Evolutionary conservation across 1,140 invertebrate genomes (phyloP).

Genomic region (Scaptomyza hsui): DNA sequence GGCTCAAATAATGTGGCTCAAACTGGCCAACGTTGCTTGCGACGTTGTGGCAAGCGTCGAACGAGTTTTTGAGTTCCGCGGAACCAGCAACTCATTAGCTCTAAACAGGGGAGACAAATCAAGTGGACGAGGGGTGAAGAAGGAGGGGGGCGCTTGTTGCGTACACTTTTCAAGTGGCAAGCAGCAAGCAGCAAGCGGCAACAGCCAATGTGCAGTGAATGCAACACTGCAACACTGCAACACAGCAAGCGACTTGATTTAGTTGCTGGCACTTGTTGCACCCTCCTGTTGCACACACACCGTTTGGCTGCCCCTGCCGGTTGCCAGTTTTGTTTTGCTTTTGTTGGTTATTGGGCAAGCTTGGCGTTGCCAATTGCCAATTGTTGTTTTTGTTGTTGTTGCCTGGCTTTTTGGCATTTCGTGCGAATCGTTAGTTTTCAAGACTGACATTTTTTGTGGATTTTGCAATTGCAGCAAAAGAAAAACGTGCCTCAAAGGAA

Average conservation of each 20-base stretch:
- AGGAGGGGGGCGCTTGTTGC: slow-evolving; percentile 41
- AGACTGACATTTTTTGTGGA: slow-evolving; percentile 12
- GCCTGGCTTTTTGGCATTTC: slow-evolving; percentile 67
- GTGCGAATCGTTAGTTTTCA: slow-evolving; percentile 44
- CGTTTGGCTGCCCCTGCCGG: background rate
- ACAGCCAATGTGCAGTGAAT: slow-evolving; percentile 58
- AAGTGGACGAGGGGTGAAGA: background rate
- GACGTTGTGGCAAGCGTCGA: slow-evolving; percentile 33
- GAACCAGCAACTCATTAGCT: slow-evolving; percentile 52
- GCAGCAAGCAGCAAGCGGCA: slow-evolving; percentile 45
- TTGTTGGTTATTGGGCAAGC: slow-evolving; percentile 22
- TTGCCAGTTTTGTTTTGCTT: slow-evolving; percentile 6
- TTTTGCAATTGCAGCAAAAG: background rate
- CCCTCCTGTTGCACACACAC: background rate
- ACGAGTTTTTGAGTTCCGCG: slow-evolving; percentile 73
- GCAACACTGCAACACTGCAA: slow-evolving; percentile 12
- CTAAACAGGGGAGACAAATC: background rate
- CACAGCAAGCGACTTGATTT: slow-evolving; percentile 26
- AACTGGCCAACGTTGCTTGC: background rate
- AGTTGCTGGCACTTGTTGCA: slow-evolving; percentile 29
- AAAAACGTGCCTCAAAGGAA: background rate
- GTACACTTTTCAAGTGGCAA: slow-evolving; percentile 62
- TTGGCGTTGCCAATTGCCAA: slow-evolving; percentile 63
- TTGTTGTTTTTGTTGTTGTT: slow-evolving; percentile 28
- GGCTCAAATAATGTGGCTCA: slow-evolving; percentile 15